Evolutionary conservation across 2,888 invertebrate genomes (phyloP), one percentile per base, ranked within the genome.

Genomic region (Amiota minor): DNA sequence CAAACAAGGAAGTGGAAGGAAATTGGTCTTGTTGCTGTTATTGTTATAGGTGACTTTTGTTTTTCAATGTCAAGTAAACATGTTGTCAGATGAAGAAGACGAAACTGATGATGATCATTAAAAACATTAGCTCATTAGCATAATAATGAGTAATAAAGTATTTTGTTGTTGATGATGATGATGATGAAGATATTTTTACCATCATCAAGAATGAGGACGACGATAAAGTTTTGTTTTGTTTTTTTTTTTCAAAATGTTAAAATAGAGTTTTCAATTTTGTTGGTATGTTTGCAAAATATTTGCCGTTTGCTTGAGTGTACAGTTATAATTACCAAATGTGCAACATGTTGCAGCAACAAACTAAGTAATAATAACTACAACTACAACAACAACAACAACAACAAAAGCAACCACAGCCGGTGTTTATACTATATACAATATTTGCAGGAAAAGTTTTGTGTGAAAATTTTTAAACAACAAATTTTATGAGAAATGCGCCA

Each of bases 401-500:
- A 55, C 68, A 71, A 35, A 70, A 67, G 67, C 50, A 70, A 62
- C 20, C 49, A 56, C 35, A 35, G 35, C 35, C 35, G 35, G 6
- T 35, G 35, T 8, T 35, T 35, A 1, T 35, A 35, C 35, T 35
- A 35, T 35, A 35, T 0, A 35, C 35, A 35, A 35, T 35, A 35
- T 35, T 70, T 77, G 72, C 72, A 50, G 35, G 14, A 69, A 74
- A 73, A 72, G 18, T 72, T 68, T 64, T 64, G 10, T 12, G 71
- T 65, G 16, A 35, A 10, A 71, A 70, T 61, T 64, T 71, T 53
- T 53, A 62, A 62, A 62, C 50, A 62, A 62, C 50, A 62, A 35
- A 65, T 65, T 72, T 64, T 47, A 56, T 72, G 56, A 55, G 56
- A 68, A 67, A 62, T 69, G 64, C 69, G 64, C 69, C 71, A 71